Percentiles rank a stretch among this genome's conserved stretches.
These are phyloP conservation scores for Antechinus flavipes DNA, from an alignment of 2,113 vertebrate species.

Conservation along the genomic window DNA sequence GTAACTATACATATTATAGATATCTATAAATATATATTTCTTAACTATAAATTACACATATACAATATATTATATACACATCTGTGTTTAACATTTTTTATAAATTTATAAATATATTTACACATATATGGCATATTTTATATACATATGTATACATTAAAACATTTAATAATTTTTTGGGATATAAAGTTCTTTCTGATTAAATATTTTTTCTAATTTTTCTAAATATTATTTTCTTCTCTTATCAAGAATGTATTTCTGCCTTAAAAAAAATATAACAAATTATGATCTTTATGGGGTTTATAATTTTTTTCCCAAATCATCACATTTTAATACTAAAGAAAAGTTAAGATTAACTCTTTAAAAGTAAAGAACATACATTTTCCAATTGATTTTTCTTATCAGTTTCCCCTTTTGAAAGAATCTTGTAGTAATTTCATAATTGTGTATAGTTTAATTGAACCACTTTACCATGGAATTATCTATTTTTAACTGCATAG, in stretches of 20 bases:
- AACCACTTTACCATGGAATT: constrained; percentile 34
- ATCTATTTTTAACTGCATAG: constrained; percentile 47
- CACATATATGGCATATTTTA: too few relatives aligned
- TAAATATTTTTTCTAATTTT: background rate
- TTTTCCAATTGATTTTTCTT: background rate
- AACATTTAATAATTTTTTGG: background rate
- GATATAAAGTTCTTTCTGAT: background rate
- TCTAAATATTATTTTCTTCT: background rate
- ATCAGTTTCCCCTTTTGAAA: background rate
- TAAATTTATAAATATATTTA: background rate
- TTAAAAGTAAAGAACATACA: constrained; percentile 6
- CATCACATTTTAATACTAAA: background rate
- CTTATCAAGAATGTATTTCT: background rate
- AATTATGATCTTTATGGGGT: background rate
- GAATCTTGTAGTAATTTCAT: constrained; percentile 9
- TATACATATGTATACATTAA: background rate
- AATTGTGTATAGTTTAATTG: background rate
- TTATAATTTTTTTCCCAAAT: background rate
- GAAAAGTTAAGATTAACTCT: background rate
- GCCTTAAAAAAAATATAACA: background rate
- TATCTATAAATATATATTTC: too few relatives aligned
- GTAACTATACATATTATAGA: too few relatives aligned
- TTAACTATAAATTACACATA: too few relatives aligned
- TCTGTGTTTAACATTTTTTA: too few relatives aligned
- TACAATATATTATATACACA: too few relatives aligned